Base-by-base conservation (phyloP, 2,888 invertebrate genomes). In the Acanthosepion pharaonis region DNA sequence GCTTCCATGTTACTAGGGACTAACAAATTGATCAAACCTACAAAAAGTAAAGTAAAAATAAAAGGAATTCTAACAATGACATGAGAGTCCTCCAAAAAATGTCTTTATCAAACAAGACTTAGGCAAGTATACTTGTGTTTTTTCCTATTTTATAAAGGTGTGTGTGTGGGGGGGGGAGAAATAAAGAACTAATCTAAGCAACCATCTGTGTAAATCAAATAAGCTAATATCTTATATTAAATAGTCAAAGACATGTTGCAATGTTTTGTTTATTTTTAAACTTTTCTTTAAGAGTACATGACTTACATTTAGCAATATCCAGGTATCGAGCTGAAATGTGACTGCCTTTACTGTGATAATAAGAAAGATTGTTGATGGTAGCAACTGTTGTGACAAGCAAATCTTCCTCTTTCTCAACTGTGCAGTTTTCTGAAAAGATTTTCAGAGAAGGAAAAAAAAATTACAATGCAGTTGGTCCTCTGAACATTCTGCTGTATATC, bases 281-380 rank as follows among this genome's bases (percentile, higher is more conserved):
- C 42, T 42, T 42, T 42, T 42, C 42, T 42, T 42, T 48, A 48
- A 78, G 59, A n/a, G 15, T 78, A 6, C 11, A 64, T 64, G 94
- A 96, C 97, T 97, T 95, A 97, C 97, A 95, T 94, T 97, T 96
- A 42, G 97, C 96, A n/a, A 97, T 96, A 91, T 96, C 95, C 53
- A 97, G 96, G 94, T 97, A 97, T n/a, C 96, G 96, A n/a, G 95
- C 95, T n/a, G 96, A 96, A 59, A 97, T 96, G 91, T 96, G 96
- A 95, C 96, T 96, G 42, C 95, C 96, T 94, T 97, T 96, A 64
- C 95, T 95, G 94, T 96, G 96, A 95, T 97, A 97, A 96, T 96
- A 99, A 5, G 99, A 98, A 94, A 99, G 98, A 97, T 99, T 99
- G 97, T 99, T 99, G 95, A 99, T 98, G 0, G 99, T 98, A 20